Conservation (phyloP, 2,888 invertebrate species). For the Pseudanteris insignis region DNA sequence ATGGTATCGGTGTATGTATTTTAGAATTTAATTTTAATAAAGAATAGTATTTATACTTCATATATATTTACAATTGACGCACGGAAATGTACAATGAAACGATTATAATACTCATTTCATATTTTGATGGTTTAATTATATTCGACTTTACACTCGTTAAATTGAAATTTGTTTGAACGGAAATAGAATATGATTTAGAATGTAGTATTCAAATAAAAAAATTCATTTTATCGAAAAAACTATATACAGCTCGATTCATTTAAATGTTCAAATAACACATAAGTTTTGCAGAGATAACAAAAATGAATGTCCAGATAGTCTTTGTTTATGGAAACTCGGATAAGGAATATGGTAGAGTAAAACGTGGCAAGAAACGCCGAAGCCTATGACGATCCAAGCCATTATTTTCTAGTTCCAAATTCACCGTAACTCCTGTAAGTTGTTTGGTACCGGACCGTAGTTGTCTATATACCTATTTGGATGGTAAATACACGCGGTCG, state of each 20-base stretch:
- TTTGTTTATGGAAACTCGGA: constrained; percentile 37
- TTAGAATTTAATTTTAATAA: no score
- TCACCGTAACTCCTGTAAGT: constrained; percentile 50
- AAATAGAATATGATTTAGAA: constrained; percentile 24
- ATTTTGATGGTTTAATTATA: no score
- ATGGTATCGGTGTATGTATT: no score
- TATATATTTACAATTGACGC: no score
- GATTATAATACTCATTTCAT: no score
- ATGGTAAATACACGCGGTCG: constrained; percentile 47
- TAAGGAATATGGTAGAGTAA: constrained; percentile 38
- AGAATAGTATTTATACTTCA: no score
- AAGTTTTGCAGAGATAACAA: constrained; percentile 13
- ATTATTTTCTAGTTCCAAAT: constrained; percentile 58
- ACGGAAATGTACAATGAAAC: not conserved
- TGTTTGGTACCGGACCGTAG: constrained; percentile 56
- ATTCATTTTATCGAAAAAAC: no score
- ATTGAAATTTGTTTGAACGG: constrained; percentile 12
- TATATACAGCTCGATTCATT: no score
- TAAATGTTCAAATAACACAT: no score
- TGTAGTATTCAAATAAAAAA: constrained; percentile 16
- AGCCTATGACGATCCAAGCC: constrained; percentile 45
- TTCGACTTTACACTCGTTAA: constrained; percentile 2
- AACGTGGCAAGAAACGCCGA: constrained; percentile 40
- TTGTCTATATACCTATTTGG: constrained; percentile 48
- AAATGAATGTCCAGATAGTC: constrained; percentile 39